These are phyloP conservation scores for Agrypnus murinus DNA, from an alignment of 2,888 invertebrate species.

Conservation along the genomic window DNA sequence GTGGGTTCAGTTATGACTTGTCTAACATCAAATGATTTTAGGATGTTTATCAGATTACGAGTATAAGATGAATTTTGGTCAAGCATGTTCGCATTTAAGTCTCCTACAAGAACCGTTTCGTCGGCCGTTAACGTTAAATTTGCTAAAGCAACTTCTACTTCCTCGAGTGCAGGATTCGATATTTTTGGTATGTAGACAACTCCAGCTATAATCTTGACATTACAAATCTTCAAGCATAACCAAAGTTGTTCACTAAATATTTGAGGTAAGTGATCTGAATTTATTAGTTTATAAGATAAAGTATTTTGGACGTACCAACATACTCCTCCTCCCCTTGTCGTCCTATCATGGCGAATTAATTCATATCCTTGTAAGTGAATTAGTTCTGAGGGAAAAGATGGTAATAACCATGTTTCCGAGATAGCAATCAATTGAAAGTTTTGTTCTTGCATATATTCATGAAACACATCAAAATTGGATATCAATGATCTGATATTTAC, in stretches of 20 bases:
- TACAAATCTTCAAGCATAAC: neutral
- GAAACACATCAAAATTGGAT: slow-evolving; percentile 5
- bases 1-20: too few species aligned
- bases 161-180: too few species aligned
- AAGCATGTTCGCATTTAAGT: too few species aligned
- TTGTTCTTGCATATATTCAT: too few species aligned
- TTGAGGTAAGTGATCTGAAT: neutral
- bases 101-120: too few species aligned
- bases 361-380: neutral
- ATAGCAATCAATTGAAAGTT: slow-evolving; percentile 16
- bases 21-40: too few species aligned
- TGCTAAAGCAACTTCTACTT: too few species aligned
- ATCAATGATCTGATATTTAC: neutral
- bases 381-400: neutral
- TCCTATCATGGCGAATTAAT: slow-evolving; percentile 4
- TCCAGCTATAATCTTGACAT: too few species aligned
- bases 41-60: too few species aligned
- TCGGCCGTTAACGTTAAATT: too few species aligned
- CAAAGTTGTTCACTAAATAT: neutral
- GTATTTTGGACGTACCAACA: slow-evolving; percentile 10
- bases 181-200: too few species aligned
- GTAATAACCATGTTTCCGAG: slow-evolving; percentile 14
- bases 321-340: slow-evolving; percentile 2
- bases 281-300: neutral
- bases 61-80: too few species aligned